These are phyloP conservation scores for Bagarius yarrelli DNA, from an alignment of 2,113 vertebrate species.

Conservation along the genomic window DNA sequence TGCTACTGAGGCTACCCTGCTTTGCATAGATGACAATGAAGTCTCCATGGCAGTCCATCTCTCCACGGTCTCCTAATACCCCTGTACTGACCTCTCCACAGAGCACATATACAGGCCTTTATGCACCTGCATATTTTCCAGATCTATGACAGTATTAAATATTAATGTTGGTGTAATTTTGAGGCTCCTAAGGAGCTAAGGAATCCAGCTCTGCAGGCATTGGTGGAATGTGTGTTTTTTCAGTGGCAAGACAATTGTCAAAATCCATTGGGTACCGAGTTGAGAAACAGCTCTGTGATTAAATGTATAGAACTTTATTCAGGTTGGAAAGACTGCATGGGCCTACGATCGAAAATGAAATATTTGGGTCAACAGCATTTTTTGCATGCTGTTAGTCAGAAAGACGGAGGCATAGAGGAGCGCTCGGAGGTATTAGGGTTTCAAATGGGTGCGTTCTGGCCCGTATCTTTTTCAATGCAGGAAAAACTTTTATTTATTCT, in stretches of 20 bases:
- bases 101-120: constrained; percentile 62
- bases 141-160: constrained; percentile 72
- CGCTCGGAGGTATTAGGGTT: no score
- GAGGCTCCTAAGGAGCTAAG: constrained; percentile 56
- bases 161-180: constrained; percentile 75
- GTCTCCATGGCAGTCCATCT: constrained; percentile 28
- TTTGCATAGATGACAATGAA: constrained; percentile 60
- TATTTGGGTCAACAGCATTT: neutral
- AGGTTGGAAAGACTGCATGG: neutral
- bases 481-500: neutral
- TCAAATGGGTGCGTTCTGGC: neutral
- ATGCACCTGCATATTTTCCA: constrained; percentile 65
- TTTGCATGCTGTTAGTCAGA: neutral
- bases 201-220: constrained; percentile 63
- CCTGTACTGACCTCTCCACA: constrained; percentile 30
- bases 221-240: constrained; percentile 68
- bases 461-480: neutral
- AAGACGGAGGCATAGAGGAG: neutral
- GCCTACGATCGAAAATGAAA: neutral
- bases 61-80: constrained; percentile 26
- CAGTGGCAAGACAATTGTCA: constrained; percentile 69
- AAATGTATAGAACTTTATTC: constrained; percentile 27
- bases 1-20: constrained; percentile 43
- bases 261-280: constrained; percentile 66
- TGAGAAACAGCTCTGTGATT: constrained; percentile 58